Base-by-base conservation (phyloP, 2,888 invertebrate species). In the Actias luna region DNA sequence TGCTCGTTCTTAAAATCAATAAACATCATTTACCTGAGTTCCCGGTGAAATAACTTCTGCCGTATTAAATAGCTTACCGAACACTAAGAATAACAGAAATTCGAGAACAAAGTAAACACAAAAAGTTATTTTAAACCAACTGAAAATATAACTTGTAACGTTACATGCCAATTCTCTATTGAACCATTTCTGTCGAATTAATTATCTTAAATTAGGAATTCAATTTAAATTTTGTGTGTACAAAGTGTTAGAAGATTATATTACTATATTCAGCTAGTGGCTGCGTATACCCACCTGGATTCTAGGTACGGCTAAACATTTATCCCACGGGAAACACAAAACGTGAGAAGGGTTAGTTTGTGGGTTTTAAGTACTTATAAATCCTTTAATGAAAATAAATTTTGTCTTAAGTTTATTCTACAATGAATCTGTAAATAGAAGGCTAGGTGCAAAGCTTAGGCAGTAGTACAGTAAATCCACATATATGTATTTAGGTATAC, bases 121-220 rank as follows among this genome's bases (percentile, higher is more conserved):
- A 46, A 42, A 46, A 60, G 63, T 60, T 60, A 63, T 60, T 63
- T 60, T 35, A 58, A 57, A 42, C 25, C 57, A 22, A 60, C 33
- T 42, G 46, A 50, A 55, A 61, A 61, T 36, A 61, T 33, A 31
- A 61, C 33, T 50, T 46, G 31, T 25, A 52, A 52, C 27, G 42
- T 59, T 59, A 36, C 18, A 31, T 58, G n/a, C n/a, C n/a, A n/a
- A 59, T 39, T 46, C 50, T 62, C 27, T 46, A 25, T 46, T 25
- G 31, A 31, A 50, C 35, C 52, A 39, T 39, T 55, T 39, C 55
- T 29, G 29, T 29, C 7, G 29, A 55, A 29, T 50, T 50, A 25
- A 55, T 55, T 55, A 16, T 55, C 52, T 42, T 52, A 8, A 7
- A 52, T 52, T 12, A 12, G 52, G 52, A 27, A 27, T 4, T 25